Evolutionary conservation across 1,140 invertebrate species (phyloP).

Genomic region (Pogonomyrmex barbatus): DNA sequence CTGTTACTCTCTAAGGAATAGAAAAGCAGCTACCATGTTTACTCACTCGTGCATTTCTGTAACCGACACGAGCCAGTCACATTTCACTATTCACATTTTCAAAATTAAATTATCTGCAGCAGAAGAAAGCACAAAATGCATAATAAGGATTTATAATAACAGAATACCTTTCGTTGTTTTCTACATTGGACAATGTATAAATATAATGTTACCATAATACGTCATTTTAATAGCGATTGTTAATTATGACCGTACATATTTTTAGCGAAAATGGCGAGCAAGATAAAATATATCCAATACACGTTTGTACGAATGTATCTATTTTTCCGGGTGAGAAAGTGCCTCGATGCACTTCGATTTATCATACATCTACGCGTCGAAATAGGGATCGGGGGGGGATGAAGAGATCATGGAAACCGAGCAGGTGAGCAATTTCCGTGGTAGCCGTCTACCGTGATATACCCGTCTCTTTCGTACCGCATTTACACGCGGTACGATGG

Average conservation of each 20-base stretch:
- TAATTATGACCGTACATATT: neutral
- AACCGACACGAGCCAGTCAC: neutral
- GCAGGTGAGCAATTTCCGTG: conserved; percentile 68
- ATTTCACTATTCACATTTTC: conserved; percentile 41
- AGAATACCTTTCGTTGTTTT: neutral
- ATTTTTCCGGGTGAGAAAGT: conserved; percentile 40
- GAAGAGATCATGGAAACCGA: conserved; percentile 67
- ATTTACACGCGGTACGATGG: conserved; percentile 33
- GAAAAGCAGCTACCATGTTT: neutral
- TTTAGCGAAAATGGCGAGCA: neutral
- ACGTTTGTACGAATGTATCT: conserved; percentile 1
- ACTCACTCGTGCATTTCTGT: conserved; percentile 8
- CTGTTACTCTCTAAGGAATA: neutral
- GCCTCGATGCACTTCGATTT: conserved; percentile 44
- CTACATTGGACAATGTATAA: neutral
- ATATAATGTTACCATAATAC: neutral
- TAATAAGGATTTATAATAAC: neutral
- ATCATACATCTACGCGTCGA: conserved; percentile 54
- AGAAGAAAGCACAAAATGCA: neutral
- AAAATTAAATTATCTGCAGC: conserved; percentile 21
- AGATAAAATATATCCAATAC: conserved; percentile 27
- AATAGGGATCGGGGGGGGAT: conserved; percentile 51
- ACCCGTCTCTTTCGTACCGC: conserved; percentile 43
- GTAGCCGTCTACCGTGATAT: conserved; percentile 63
- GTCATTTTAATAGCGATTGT: conserved; percentile 30